Evolutionary conservation across 37 sponge, comb jelly and placozoan species (phyloP).

Genomic region (Crambe crambe): DNA sequence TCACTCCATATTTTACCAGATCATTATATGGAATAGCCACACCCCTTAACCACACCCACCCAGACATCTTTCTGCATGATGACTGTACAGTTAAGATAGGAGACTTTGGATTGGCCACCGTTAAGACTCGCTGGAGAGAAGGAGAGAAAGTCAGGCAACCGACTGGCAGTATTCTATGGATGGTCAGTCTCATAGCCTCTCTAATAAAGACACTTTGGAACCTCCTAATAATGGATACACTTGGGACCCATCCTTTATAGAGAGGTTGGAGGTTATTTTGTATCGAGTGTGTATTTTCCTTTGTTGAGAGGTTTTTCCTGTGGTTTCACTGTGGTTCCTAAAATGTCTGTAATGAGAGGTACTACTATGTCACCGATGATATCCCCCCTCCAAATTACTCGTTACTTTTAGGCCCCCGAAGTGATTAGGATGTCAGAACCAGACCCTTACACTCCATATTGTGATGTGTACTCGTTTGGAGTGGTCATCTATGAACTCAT

Average conservation of each 20-base stretch:
- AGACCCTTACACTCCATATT: constrained; percentile 88
- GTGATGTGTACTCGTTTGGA: constrained; percentile 99
- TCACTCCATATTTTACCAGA: not conserved
- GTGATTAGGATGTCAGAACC: constrained; percentile 88
- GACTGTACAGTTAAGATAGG: constrained; percentile 96
- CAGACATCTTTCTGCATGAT: constrained; percentile 95
- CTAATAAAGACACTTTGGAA: not conserved
- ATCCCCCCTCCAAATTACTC: too few species aligned
- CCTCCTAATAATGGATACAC: not conserved
- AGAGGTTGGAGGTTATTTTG: not conserved
- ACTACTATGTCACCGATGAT: too few species aligned
- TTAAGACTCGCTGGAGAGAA: constrained; percentile 90
- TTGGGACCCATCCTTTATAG: not conserved
- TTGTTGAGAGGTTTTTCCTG: too few species aligned
- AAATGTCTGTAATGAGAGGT: too few species aligned
- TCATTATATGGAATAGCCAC: not conserved
- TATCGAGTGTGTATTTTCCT: too few species aligned
- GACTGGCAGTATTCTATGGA: constrained; percentile 98
- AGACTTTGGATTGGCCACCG: constrained; percentile 98
- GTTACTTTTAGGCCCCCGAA: constrained; percentile 94
- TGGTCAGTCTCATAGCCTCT: constrained; percentile 59
- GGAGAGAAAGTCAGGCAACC: constrained; percentile 84
- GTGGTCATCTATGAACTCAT: constrained; percentile 95
- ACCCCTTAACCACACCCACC: constrained; percentile 23
- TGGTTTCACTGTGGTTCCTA: too few species aligned